phyloP scores from a whole-genome alignment of 2,113 vertebrate genomes.

The Prunella himalayana region DNA sequence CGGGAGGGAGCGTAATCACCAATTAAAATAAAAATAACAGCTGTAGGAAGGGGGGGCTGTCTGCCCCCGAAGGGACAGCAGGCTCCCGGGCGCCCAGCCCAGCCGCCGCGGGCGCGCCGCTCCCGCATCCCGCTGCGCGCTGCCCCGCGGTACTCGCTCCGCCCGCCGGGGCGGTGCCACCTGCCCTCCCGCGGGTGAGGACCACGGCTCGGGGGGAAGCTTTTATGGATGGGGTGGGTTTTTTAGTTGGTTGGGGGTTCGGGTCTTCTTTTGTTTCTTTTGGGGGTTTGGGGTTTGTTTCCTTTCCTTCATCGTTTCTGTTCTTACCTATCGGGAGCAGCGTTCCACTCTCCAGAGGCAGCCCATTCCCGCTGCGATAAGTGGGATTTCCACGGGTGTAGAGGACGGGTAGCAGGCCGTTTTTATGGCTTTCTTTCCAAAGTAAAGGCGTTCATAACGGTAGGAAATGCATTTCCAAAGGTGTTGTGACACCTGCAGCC shows the following conservation, averaged over 20 bases:
- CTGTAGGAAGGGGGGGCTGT: background rate
- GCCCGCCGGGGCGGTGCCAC: background rate
- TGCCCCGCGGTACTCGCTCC: background rate
- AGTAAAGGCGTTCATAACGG: background rate
- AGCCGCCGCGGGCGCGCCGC: background rate
- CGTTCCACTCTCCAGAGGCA: background rate
- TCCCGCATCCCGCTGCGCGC: background rate
- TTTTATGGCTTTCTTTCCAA: background rate
- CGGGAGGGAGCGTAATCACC: background rate
- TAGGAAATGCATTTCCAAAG: background rate
- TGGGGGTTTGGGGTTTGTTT: fast-evolving
- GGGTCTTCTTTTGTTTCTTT: background rate
- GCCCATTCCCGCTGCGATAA: background rate
- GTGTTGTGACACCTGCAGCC: background rate
- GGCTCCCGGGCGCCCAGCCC: background rate
- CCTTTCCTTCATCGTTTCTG: background rate
- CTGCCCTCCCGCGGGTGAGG: background rate
- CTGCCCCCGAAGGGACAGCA: background rate
- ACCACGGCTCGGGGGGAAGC: fast-evolving
- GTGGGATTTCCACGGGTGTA: background rate
- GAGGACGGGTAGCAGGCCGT: background rate
- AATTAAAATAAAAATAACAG: background rate
- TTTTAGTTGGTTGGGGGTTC: background rate
- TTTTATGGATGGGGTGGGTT: background rate
- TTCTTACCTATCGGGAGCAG: background rate